Evolutionary conservation across 2,888 invertebrate species (phyloP).

Genomic region (Agelastica alni): DNA sequence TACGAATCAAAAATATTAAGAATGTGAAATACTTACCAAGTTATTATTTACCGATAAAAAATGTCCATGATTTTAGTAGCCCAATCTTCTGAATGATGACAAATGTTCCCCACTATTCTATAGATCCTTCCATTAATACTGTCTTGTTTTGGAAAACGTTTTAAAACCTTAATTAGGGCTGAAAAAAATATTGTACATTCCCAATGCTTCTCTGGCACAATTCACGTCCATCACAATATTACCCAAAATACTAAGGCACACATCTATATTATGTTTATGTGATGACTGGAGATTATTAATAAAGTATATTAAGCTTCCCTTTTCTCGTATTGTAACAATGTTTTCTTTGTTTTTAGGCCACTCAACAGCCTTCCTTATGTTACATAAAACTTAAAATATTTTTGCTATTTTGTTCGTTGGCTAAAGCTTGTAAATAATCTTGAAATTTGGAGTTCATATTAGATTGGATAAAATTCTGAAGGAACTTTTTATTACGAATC

Average conservation of each 20-base stretch:
- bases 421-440: constrained; percentile 5
- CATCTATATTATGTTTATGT: constrained; percentile 71
- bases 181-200: constrained; percentile 64
- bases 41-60: too few relatives aligned
- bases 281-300: constrained; percentile 67
- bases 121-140: constrained; percentile 78
- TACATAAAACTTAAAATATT: constrained; percentile 45
- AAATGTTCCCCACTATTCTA: constrained; percentile 79
- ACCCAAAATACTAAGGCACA: constrained; percentile 78
- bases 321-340: constrained; percentile 49
- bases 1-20: too few relatives aligned
- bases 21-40: too few relatives aligned
- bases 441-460: constrained; percentile 3
- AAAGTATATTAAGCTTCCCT: constrained; percentile 55
- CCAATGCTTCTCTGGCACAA: constrained; percentile 61
- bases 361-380: constrained; percentile 49
- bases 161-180: constrained; percentile 68
- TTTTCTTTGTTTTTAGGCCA: constrained; percentile 46
- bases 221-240: constrained; percentile 76
- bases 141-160: constrained; percentile 66
- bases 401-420: constrained; percentile 33
- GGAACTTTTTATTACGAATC: too few relatives aligned
- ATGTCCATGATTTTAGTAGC: constrained; percentile 45
- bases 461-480: too few relatives aligned
- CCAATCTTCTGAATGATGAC: constrained; percentile 58